Conservation (phyloP, 2,888 invertebrate genomes). For the Eurois occulta region DNA sequence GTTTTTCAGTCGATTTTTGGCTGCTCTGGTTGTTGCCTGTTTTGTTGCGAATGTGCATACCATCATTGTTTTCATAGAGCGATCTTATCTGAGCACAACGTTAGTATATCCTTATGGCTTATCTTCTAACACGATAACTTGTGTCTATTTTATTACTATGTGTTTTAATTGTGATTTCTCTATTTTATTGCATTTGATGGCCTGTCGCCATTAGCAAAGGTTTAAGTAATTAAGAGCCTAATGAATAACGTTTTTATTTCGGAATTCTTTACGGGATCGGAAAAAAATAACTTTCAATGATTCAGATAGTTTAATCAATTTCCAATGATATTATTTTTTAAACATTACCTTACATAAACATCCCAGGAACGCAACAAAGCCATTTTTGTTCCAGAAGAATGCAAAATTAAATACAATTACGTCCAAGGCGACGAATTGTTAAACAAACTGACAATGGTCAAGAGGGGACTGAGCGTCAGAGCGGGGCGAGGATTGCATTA, state of each 20-base stretch:
- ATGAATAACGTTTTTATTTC: background rate
- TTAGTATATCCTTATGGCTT: background rate
- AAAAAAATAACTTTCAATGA: background rate
- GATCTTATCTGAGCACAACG: background rate
- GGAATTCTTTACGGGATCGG: background rate
- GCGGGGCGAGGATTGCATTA: no score
- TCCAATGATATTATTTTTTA: background rate
- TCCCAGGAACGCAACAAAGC: conserved; percentile 11
- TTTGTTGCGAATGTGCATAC: background rate
- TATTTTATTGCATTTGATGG: background rate
- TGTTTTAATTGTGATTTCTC: no score
- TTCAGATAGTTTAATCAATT: background rate
- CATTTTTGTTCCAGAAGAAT: conserved; percentile 13
- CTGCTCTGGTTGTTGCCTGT: rapidly evolving
- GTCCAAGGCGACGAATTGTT: no score
- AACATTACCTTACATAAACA: conserved; percentile 14
- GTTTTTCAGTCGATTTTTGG: background rate
- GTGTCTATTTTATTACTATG: background rate
- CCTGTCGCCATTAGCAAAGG: background rate
- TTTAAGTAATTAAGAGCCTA: background rate
- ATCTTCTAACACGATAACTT: background rate
- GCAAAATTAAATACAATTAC: conserved; percentile 44
- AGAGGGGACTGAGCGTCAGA: no score
- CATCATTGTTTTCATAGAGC: background rate
- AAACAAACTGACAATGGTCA: no score